Conservation (phyloP, 1,140 invertebrate genomes). For the Drosophila sturtevanti region DNA sequence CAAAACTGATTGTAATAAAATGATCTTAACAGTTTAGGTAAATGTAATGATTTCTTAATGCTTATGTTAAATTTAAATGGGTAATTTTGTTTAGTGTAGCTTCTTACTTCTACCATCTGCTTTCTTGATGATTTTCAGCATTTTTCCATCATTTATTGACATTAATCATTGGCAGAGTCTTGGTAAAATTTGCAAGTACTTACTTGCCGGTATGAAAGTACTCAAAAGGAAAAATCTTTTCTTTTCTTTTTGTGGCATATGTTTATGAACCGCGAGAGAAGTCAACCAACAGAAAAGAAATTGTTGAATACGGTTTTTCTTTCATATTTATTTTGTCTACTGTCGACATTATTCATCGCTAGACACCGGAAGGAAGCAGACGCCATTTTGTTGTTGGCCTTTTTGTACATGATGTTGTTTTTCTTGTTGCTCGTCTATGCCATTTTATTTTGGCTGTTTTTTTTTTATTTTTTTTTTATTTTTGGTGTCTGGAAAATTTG, state of each 20-base stretch:
- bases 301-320: slow-evolving; percentile 1
- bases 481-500: slow-evolving; percentile 59
- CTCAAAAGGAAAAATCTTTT: slow-evolving; percentile 36
- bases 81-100: not conserved
- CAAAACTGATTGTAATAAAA: no score
- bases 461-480: not conserved
- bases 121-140: slow-evolving; percentile 49
- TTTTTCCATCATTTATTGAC: slow-evolving; percentile 68
- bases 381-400: slow-evolving; percentile 41
- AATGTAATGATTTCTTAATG: no score
- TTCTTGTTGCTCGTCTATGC: slow-evolving; percentile 49
- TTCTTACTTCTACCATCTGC: slow-evolving; percentile 3
- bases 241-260: slow-evolving; percentile 41
- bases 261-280: slow-evolving; percentile 22
- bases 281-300: not conserved
- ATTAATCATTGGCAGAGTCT: slow-evolving; percentile 74
- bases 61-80: no score
- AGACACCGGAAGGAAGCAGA: slow-evolving; percentile 66
- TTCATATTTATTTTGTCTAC: not conserved
- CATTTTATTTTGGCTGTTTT: slow-evolving; percentile 51
- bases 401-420: no score
- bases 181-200: slow-evolving; percentile 75
- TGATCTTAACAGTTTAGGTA: no score
- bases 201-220: slow-evolving; percentile 35
- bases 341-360: slow-evolving; percentile 40